Evolutionary conservation across 2,888 invertebrate species (phyloP).

Genomic region (Idaea dimidiata): DNA sequence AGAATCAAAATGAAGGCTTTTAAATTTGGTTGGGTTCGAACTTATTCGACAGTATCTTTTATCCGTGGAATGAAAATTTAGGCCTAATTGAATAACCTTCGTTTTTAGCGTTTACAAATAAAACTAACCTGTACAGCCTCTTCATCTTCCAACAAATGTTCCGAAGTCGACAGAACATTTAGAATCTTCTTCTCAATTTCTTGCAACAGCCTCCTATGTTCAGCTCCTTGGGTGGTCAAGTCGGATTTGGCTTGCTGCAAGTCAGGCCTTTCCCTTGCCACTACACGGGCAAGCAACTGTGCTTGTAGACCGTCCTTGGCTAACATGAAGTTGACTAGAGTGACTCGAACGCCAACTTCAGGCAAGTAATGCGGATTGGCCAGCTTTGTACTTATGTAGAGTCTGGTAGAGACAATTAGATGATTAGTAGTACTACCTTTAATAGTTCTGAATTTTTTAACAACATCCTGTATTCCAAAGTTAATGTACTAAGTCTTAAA

Average conservation of each 20-base stretch:
- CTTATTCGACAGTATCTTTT: too few relatives aligned
- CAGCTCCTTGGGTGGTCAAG: slow-evolving; percentile 92
- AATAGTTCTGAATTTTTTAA: too few relatives aligned
- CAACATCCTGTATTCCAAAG: neutral
- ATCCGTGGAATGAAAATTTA: too few relatives aligned
- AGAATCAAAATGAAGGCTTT: too few relatives aligned
- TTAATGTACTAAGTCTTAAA: neutral
- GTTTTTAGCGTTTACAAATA: neutral
- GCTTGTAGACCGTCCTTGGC: slow-evolving; percentile 93
- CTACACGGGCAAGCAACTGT: slow-evolving; percentile 93
- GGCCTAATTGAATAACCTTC: too few relatives aligned
- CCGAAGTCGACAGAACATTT: slow-evolving; percentile 75
- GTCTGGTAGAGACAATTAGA: slow-evolving; percentile 62
- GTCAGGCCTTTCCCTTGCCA: slow-evolving; percentile 95
- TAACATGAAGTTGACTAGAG: slow-evolving; percentile 95
- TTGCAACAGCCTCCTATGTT: slow-evolving; percentile 89
- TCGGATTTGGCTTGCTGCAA: slow-evolving; percentile 94
- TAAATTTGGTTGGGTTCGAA: too few relatives aligned
- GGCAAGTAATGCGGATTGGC: slow-evolving; percentile 97
- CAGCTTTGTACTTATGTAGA: slow-evolving; percentile 96
- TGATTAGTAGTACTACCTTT: neutral
- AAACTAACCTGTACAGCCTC: slow-evolving; percentile 86
- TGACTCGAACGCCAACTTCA: slow-evolving; percentile 95
- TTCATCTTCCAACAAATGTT: slow-evolving; percentile 90
- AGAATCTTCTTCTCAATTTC: slow-evolving; percentile 96